Evolutionary conservation across 2,888 invertebrate genomes (phyloP).

Genomic region (Homarus gammarus): DNA sequence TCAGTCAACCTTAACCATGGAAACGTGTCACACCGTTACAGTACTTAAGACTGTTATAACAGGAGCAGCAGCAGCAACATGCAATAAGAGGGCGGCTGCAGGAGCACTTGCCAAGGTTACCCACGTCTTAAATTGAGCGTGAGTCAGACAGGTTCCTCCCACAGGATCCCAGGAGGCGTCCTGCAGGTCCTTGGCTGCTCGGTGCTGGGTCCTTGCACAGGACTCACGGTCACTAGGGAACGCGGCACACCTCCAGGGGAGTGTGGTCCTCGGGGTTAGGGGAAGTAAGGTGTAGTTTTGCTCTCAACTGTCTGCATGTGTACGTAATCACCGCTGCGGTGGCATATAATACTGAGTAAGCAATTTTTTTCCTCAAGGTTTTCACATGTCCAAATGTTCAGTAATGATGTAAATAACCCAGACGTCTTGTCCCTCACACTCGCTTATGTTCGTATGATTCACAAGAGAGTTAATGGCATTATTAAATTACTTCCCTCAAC

Average conservation of each 20-base stretch:
- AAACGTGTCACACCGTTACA: too few species aligned
- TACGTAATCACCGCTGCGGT: neutral
- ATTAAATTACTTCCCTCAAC: neutral
- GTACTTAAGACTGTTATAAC: too few species aligned
- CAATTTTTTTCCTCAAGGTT: neutral
- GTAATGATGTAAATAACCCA: neutral
- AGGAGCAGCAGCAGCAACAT: neutral
- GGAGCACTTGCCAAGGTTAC: neutral
- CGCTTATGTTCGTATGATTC: neutral
- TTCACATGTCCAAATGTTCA: neutral
- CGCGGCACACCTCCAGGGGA: neutral
- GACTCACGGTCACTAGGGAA: neutral
- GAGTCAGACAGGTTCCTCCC: slow-evolving; percentile 1
- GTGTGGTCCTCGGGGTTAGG: neutral
- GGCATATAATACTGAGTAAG: neutral
- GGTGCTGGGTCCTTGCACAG: neutral
- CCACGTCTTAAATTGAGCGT: neutral
- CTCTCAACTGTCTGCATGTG: neutral
- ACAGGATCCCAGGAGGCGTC: neutral
- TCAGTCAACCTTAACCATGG: too few species aligned
- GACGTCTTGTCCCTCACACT: neutral
- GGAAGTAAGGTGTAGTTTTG: neutral
- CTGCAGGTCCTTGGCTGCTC: slow-evolving; percentile 3
- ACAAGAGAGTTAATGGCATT: neutral
- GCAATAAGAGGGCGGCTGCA: neutral